phyloP scores from a whole-genome alignment of 2,888 invertebrate species.

The Hipparchia sbordonii region DNA sequence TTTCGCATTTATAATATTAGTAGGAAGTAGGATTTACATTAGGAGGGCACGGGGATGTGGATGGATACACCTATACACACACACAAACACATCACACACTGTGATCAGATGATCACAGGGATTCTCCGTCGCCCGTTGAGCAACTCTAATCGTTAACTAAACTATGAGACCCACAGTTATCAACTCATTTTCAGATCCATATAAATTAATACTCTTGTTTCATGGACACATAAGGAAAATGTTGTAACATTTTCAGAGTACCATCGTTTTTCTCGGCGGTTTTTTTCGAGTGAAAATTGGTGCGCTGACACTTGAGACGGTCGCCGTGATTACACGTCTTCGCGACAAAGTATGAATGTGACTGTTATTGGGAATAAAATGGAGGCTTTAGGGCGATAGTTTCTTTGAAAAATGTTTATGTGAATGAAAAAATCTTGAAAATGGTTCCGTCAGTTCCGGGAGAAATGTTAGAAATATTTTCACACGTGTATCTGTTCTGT shows the following conservation, averaged over 20 bases:
- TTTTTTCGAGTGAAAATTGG: slow-evolving; percentile 15
- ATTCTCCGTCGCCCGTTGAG: no score
- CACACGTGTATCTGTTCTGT: no score
- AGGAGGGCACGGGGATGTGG: no score
- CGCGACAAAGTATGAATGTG: slow-evolving; percentile 17
- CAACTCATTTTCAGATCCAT: not conserved
- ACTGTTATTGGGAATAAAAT: slow-evolving; percentile 16
- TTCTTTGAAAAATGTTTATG: slow-evolving; percentile 11
- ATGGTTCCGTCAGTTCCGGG: not conserved
- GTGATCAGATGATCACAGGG: no score
- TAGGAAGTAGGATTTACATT: no score
- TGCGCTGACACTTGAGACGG: slow-evolving; percentile 16
- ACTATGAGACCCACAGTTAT: no score
- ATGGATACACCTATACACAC: no score
- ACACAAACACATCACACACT: no score
- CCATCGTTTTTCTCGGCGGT: slow-evolving; percentile 3
- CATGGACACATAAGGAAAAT: not conserved
- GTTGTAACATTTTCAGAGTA: not conserved
- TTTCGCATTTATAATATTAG: no score
- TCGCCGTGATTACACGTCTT: slow-evolving; percentile 11
- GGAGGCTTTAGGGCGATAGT: slow-evolving; percentile 3
- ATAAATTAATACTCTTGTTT: not conserved
- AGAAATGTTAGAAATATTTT: not conserved
- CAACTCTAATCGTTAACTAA: no score
- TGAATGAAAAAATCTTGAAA: slow-evolving; percentile 1